A percentile compares a stretch with the other conserved stretches of the same genome.
Conservation (phyloP, 2,113 vertebrate genomes). For the Syrrhaptes paradoxus region DNA sequence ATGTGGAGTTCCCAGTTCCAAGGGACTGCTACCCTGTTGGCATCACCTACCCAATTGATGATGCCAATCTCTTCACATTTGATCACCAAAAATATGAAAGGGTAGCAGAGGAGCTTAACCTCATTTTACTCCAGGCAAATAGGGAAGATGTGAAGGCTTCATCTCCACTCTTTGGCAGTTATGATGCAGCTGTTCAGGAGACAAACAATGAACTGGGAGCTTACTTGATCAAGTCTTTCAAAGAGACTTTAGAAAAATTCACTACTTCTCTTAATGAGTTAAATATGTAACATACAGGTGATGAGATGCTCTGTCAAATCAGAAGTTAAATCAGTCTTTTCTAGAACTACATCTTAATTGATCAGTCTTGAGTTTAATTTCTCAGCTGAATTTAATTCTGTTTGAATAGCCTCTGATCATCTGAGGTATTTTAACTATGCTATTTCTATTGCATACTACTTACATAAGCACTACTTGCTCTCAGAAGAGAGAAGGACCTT, state of each 20-base stretch:
- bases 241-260: slow-evolving; percentile 83
- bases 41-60: slow-evolving; percentile 85
- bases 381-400: background rate
- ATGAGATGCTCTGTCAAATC: background rate
- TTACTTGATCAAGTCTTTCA: slow-evolving; percentile 87
- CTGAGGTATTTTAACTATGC: background rate
- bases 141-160: slow-evolving; percentile 81
- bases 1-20: slow-evolving; percentile 90
- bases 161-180: slow-evolving; percentile 86
- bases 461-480: background rate
- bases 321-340: background rate
- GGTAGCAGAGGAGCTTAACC: slow-evolving; percentile 76
- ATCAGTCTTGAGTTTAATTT: background rate
- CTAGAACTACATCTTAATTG: background rate
- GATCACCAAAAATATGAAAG: slow-evolving; percentile 82
- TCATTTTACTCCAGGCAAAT: slow-evolving; percentile 79
- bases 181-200: slow-evolving; percentile 89
- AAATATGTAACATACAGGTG: background rate
- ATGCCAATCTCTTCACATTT: slow-evolving; percentile 77
- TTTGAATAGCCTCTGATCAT: background rate
- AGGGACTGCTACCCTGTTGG: slow-evolving; percentile 88
- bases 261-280: slow-evolving; percentile 73
- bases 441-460: background rate
- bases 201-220: slow-evolving; percentile 89
- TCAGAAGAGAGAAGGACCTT: background rate